Base-by-base conservation (phyloP, 2,113 vertebrate species). In the Nothobranchius kuhntae region DNA sequence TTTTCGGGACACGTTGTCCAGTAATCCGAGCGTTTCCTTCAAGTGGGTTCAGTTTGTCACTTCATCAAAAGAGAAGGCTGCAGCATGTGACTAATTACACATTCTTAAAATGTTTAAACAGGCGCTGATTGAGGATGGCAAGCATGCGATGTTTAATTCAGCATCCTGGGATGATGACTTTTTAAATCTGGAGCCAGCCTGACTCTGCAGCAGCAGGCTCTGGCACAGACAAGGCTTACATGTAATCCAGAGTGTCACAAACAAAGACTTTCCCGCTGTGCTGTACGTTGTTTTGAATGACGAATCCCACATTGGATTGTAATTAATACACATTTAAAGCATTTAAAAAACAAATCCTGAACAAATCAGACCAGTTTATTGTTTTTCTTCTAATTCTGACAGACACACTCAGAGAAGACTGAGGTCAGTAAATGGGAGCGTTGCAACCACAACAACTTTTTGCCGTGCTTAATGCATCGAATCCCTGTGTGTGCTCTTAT, bases 141-240 rank as follows among this genome's bases (percentile, higher is more conserved):
- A 57, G 73, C 65, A 68, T 65, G 78, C 82, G 58, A 88, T 82
- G 75, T 86, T 86, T 86, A 89, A 89, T 86, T 89, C 88, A 83
- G 72, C 67, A 21, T 80, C 89, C 55, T 69, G 26, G 58, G 71
- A 71, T 44, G 67, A 78, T 72, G 74, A 81, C 63, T 81, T 75
- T n/a, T 85, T 68, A 75, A 83, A 80, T 84, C 66, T 76, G 60
- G 59, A 73, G 77, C 68, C 66, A 55, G 73, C 60, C 61, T 48
- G 15, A 59, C 61, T 71, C 68, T 58, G 64, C 65, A 85, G 66
- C 73, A 78, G 74, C 80, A 68, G 68, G 73, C 75, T 67, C 53
- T 74, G 80, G 73, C 85, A 65, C 62, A 70, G 68, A 63, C 69
- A 51, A 67, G 71, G 44, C 63, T 79, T 46, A 42, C 69, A 65